Evolutionary conservation across 1,140 invertebrate species (phyloP).

Genomic region (Aradophagus sp.): DNA sequence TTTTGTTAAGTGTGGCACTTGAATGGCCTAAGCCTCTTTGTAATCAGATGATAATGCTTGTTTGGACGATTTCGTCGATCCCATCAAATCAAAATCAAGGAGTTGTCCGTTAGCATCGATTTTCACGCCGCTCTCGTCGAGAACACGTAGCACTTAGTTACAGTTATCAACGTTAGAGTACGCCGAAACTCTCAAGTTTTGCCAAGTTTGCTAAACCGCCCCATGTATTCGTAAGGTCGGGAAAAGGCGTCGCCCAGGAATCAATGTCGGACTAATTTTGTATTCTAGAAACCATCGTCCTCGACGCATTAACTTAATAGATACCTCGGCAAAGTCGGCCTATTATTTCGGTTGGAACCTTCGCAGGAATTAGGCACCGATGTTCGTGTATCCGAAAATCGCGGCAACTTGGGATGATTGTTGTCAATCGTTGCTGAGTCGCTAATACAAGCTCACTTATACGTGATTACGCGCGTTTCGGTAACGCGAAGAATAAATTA

Average conservation of each 20-base stretch:
- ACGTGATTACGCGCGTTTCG: constrained; percentile 10
- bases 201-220: constrained; percentile 19
- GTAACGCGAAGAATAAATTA: constrained; percentile 19
- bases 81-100: constrained; percentile 43
- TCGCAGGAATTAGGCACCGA: too few species aligned
- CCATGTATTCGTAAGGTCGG: constrained; percentile 26
- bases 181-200: constrained; percentile 25
- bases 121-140: constrained; percentile 31
- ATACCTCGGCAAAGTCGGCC: constrained; percentile 8
- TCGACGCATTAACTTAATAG: constrained; percentile 23
- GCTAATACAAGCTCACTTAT: constrained; percentile 12
- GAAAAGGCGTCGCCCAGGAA: constrained; percentile 14
- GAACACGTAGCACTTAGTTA: constrained; percentile 43
- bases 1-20: too few species aligned
- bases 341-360: constrained; percentile 25
- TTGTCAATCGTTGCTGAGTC: constrained; percentile 18
- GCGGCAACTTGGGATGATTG: too few species aligned
- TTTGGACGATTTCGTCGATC: constrained; percentile 16
- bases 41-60: too few species aligned
- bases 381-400: constrained; percentile 1
- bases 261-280: constrained; percentile 23
- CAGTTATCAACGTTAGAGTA: constrained; percentile 43
- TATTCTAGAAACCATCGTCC: constrained; percentile 18
- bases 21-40: too few species aligned
- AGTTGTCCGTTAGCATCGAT: constrained; percentile 45